phyloP scores from a whole-genome alignment of 2,888 invertebrate genomes.

The Spisula subtruncata region DNA sequence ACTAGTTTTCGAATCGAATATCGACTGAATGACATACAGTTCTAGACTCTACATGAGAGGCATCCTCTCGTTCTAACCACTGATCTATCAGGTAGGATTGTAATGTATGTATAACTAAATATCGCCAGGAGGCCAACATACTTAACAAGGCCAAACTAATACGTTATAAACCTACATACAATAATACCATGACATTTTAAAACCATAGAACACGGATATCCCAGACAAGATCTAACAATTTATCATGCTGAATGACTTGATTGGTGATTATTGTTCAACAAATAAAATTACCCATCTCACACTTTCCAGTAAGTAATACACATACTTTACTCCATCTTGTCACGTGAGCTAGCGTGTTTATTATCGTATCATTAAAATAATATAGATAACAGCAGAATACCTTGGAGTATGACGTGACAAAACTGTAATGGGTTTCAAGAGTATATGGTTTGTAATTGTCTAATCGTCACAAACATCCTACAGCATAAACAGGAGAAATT shows the following conservation, averaged over 20 bases:
- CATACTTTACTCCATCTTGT: background rate
- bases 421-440: background rate
- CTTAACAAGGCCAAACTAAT: no score
- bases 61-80: no score
- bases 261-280: slow-evolving; percentile 21
- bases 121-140: no score
- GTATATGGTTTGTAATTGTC: background rate
- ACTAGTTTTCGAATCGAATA: no score
- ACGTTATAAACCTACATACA: background rate
- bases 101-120: no score
- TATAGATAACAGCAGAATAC: background rate
- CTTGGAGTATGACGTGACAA: no score
- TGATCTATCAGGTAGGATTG: no score
- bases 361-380: background rate
- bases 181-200: background rate
- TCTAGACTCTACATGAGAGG: no score
- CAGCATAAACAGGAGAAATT: background rate
- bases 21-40: no score
- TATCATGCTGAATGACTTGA: background rate
- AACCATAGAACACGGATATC: background rate
- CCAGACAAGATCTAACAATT: slow-evolving; percentile 15
- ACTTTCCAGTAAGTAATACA: background rate
- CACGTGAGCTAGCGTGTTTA: slow-evolving; percentile 22
- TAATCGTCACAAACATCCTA: no score
- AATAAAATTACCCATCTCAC: slow-evolving; percentile 2